Evolutionary conservation across 2,797 vertebrate species (phyloP).

Genomic region (Neosilurus mollespiculum): DNA sequence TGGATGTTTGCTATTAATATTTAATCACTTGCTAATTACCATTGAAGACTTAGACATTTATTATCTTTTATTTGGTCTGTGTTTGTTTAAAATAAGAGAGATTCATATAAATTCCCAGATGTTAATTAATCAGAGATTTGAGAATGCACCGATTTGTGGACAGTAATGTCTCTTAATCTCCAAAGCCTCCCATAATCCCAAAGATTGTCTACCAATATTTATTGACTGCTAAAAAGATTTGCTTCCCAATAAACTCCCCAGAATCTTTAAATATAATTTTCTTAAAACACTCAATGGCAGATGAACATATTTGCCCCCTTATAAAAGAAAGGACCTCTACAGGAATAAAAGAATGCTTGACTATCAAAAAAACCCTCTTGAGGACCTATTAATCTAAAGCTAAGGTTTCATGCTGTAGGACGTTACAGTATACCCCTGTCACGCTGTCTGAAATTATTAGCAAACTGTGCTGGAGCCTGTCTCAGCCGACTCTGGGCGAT

Average conservation of each 20-base stretch:
- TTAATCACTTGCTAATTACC: not conserved
- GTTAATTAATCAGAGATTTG: not conserved
- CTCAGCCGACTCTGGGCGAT: too few relatives aligned
- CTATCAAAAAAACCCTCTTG: not conserved
- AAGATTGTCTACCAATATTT: not conserved
- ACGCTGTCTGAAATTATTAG: not conserved
- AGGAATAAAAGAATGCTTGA: not conserved
- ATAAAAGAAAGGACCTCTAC: not conserved
- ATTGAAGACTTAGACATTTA: not conserved
- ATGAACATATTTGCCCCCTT: not conserved
- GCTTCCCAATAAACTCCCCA: not conserved
- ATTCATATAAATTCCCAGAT: not conserved
- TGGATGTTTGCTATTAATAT: not conserved
- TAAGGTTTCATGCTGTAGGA: not conserved
- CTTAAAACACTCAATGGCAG: not conserved
- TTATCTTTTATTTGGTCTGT: not conserved
- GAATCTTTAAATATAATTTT: not conserved
- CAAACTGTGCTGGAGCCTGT: not conserved
- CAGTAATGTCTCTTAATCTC: not conserved
- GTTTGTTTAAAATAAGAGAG: conserved; percentile 16
- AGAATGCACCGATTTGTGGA: not conserved
- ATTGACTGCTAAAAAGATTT: conserved; percentile 3
- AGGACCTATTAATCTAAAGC: not conserved
- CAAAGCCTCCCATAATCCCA: not conserved
- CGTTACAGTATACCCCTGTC: not conserved